Conservation (phyloP, 2,888 invertebrate genomes). For the Eumacrocentrus americanus region DNA sequence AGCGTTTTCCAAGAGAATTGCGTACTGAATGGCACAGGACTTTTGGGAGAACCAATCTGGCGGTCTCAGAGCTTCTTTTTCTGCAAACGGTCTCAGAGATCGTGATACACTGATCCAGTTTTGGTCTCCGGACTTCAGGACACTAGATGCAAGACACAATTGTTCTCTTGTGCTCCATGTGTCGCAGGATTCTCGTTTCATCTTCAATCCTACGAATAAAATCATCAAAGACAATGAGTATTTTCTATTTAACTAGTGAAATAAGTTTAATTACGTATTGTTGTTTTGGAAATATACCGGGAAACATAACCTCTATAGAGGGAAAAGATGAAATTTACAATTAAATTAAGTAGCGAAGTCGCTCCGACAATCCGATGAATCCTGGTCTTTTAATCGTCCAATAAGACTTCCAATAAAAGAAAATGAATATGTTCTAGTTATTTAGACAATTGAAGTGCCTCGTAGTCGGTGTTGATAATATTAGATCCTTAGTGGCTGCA, state of each 20-base stretch:
- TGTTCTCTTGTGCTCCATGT: slow-evolving; percentile 87
- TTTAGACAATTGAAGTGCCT: too few relatives aligned
- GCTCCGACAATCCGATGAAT: too few relatives aligned
- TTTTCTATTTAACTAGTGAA: neutral
- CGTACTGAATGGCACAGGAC: slow-evolving; percentile 89
- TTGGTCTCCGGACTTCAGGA: slow-evolving; percentile 84
- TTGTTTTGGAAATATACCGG: too few relatives aligned
- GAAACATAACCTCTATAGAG: too few relatives aligned
- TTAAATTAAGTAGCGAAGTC: too few relatives aligned
- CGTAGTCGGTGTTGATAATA: too few relatives aligned
- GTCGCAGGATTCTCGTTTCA: slow-evolving; percentile 78
- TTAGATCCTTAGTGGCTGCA: too few relatives aligned
- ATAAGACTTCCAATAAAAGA: too few relatives aligned
- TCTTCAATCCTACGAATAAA: slow-evolving; percentile 52
- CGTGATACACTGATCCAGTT: slow-evolving; percentile 91
- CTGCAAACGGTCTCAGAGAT: slow-evolving; percentile 77
- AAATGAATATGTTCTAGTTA: too few relatives aligned
- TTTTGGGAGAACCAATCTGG: slow-evolving; percentile 90
- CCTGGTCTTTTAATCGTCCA: too few relatives aligned
- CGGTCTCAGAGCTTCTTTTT: slow-evolving; percentile 70
- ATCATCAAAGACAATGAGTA: too few relatives aligned
- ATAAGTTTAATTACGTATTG: neutral
- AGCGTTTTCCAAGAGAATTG: slow-evolving; percentile 78
- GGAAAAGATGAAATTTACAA: too few relatives aligned
- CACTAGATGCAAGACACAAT: slow-evolving; percentile 84